phyloP scores from a whole-genome alignment of 2,113 vertebrate species.

The Gymnarchus niloticus region DNA sequence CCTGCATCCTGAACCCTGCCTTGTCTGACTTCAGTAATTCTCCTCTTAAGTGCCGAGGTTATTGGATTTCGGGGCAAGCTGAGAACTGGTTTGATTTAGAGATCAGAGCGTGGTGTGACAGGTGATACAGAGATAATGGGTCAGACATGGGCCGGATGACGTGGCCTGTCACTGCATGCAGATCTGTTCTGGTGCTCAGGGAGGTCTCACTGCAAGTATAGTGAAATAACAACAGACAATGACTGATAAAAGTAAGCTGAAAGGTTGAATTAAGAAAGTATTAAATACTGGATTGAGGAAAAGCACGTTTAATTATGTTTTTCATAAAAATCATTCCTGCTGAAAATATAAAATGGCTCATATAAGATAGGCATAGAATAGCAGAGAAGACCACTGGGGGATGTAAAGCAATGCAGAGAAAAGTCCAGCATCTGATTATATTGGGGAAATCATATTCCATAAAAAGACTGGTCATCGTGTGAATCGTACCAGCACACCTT shows the following conservation, averaged over 20 bases:
- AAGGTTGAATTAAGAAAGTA: not conserved
- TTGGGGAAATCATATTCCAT: not conserved
- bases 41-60: slow-evolving; percentile 51
- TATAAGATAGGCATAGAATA: not conserved
- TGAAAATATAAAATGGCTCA: not conserved
- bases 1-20: slow-evolving; percentile 21
- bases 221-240: slow-evolving; percentile 20
- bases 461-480: not conserved
- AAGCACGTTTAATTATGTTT: not conserved
- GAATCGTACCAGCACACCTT: not conserved
- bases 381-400: too few species aligned
- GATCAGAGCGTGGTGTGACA: slow-evolving; percentile 57
- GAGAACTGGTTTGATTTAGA: slow-evolving; percentile 58
- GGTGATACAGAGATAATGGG: slow-evolving; percentile 57
- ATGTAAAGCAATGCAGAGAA: too few species aligned
- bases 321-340: not conserved
- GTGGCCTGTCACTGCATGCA: slow-evolving; percentile 33
- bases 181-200: slow-evolving; percentile 32
- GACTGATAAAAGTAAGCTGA: not conserved
- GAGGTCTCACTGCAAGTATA: slow-evolving; percentile 36
- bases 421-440: not conserved
- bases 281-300: not conserved
- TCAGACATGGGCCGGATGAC: slow-evolving; percentile 52
- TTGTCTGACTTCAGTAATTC: slow-evolving; percentile 32
- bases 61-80: slow-evolving; percentile 50